Evolutionary conservation across 2,888 invertebrate species (phyloP).

Genomic region (Conops quadrifasciatus): DNA sequence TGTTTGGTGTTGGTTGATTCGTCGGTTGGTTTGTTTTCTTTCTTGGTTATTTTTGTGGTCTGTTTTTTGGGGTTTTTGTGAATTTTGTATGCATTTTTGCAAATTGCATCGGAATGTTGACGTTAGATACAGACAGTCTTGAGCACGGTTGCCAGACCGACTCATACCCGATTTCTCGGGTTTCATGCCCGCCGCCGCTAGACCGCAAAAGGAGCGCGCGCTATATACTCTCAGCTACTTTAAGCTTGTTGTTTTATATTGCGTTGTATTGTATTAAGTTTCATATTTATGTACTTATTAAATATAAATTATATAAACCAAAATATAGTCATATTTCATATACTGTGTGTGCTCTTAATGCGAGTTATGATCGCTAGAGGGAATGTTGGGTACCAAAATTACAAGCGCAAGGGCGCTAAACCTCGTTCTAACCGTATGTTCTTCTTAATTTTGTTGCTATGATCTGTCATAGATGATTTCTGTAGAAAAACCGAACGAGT

Average conservation of each 20-base stretch:
- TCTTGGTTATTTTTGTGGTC: neutral
- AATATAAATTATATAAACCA: too few species aligned
- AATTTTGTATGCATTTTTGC: constrained; percentile 22
- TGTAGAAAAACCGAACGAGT: too few species aligned
- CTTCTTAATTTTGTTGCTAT: too few species aligned
- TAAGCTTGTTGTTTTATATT: too few species aligned
- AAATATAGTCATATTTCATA: too few species aligned
- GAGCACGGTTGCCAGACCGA: constrained; percentile 2
- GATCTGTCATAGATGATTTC: too few species aligned
- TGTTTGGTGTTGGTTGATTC: neutral
- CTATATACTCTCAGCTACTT: too few species aligned
- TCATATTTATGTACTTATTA: neutral
- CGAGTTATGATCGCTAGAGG: too few species aligned
- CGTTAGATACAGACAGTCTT: constrained; percentile 23
- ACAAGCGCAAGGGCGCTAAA: too few species aligned
- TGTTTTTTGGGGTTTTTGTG: neutral
- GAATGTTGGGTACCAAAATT: too few species aligned
- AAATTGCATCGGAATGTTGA: constrained; percentile 32
- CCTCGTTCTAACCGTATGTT: too few species aligned
- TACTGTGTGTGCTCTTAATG: too few species aligned
- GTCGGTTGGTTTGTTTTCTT: neutral
- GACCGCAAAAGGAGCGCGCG: neutral
- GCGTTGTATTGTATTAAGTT: constrained; percentile 28
- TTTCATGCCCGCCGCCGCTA: constrained; percentile 22
- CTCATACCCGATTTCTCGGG: constrained; percentile 22